Percentiles rank a stretch among this genome's conserved stretches.
Conservation (phyloP, 2,797 vertebrate genomes). For the Lophius americanus region DNA sequence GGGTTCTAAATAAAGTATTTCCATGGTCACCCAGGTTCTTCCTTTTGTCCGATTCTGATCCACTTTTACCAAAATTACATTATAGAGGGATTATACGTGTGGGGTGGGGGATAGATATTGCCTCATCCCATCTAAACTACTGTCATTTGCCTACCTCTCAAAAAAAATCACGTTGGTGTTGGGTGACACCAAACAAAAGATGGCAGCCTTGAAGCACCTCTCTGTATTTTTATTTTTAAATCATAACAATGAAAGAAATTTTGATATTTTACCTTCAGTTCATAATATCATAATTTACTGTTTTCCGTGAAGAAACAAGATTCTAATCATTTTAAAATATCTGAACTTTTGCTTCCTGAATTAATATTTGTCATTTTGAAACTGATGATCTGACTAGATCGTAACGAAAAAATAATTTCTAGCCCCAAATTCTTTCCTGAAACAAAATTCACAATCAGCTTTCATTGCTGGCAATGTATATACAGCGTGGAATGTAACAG, state of each 20-base stretch:
- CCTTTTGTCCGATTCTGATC: constrained; percentile 51
- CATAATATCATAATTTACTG: neutral
- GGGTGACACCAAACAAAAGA: neutral
- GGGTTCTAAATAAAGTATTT: constrained; percentile 47
- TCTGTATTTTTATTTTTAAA: neutral
- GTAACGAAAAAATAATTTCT: neutral
- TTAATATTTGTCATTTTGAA: constrained; percentile 61
- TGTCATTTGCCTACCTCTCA: constrained; percentile 18
- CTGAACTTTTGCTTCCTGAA: constrained; percentile 53
- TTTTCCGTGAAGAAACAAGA: constrained; percentile 14
- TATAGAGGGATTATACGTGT: constrained; percentile 38
- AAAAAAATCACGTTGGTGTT: neutral
- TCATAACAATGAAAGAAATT: neutral
- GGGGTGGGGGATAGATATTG: constrained; percentile 34
- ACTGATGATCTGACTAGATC: constrained; percentile 49
- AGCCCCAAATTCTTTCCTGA: constrained; percentile 21
- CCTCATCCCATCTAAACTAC: constrained; percentile 22
- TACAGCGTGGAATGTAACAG: constrained; percentile 1
- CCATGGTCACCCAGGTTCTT: constrained; percentile 10
- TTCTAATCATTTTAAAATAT: no score
- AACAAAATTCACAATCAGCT: constrained; percentile 22
- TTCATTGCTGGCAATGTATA: constrained; percentile 3
- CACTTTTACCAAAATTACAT: constrained; percentile 60
- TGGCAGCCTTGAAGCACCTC: neutral
- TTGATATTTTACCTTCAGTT: no score